A percentile compares a stretch with the other conserved stretches of the same genome.
Evolutionary conservation across 2,888 invertebrate species (phyloP).

Genomic region (Caenorhabditis panamensis): DNA sequence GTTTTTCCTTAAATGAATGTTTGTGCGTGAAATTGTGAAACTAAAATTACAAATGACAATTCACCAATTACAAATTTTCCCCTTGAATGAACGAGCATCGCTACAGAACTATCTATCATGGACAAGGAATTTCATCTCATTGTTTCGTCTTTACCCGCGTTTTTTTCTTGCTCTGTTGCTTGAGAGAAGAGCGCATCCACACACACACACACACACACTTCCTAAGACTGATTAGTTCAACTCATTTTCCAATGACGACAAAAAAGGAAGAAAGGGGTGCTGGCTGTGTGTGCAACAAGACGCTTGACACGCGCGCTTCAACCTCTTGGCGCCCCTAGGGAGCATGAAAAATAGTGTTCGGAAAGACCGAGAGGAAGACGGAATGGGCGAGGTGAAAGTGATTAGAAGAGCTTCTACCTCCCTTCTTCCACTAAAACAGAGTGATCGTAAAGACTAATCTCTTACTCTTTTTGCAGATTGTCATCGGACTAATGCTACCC

Average conservation of each 20-base stretch:
- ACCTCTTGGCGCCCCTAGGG: slow-evolving; percentile 48
- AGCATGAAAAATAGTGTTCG: slow-evolving; percentile 46
- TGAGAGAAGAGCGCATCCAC: neutral
- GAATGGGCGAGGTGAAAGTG: slow-evolving; percentile 31
- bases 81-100: slow-evolving; percentile 26
- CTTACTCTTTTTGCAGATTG: slow-evolving; percentile 68
- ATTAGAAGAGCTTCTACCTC: slow-evolving; percentile 21
- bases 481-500: slow-evolving; percentile 78
- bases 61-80: slow-evolving; percentile 39
- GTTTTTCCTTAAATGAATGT: neutral
- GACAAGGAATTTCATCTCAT: slow-evolving; percentile 19
- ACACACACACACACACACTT: slow-evolving; percentile 26
- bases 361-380: slow-evolving; percentile 7
- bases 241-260: slow-evolving; percentile 53
- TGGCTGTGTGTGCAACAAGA: slow-evolving; percentile 26
- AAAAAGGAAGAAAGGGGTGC: slow-evolving; percentile 23
- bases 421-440: slow-evolving; percentile 22
- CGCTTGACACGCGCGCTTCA: slow-evolving; percentile 49
- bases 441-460: slow-evolving; percentile 12
- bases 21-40: neutral
- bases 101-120: neutral
- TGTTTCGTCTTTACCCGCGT: slow-evolving; percentile 3
- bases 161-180: slow-evolving; percentile 16
- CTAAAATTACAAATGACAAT: neutral
- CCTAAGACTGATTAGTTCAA: slow-evolving; percentile 53